Base-by-base conservation (phyloP, 2,113 vertebrate species). In the Urocynchramus pylzowi region DNA sequence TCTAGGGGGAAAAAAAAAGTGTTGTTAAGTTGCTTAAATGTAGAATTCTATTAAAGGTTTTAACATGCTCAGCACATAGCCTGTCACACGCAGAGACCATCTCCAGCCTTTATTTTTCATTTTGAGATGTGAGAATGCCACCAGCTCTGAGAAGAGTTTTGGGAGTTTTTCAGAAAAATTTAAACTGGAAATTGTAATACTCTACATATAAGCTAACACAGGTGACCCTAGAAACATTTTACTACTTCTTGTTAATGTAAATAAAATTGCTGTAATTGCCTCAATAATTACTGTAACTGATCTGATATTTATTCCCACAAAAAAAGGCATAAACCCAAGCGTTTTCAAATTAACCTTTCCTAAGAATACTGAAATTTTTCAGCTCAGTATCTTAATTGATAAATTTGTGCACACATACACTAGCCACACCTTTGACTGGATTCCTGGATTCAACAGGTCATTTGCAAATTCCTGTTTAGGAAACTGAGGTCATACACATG, bases 1-100 rank as follows among this genome's bases (percentile, higher is more conserved):
- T 98, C 99, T 99, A 61, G 67, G 61, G 87, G 87, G 7, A 37
- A 90, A 73, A 76, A 80, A 82, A 70, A 71, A 44, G 49, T 28
- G 90, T 13, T 73, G n/a, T 61, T 74, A 33, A 44, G 4, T 27
- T 63, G n/a, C 39, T 56, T 80, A 24, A 90, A 49, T 57, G 27
- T 9, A 57, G 37, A 68, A 57, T 6, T 50, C 39, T 31, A 17
- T 16, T 69, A 24, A 49, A 60, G 8, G 9, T 52, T 81, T 82
- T 57, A 63, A 35, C 11, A 7, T 17, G n/a, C 47, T 92, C 33
- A 80, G 73, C 22, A 81, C 11, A 57, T 6, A 61, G 28, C 28
- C n/a, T 70, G 16, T 63, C 27, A 27, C 23, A 65, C 16, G 15
- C 27, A 80, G 17, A 78, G 9, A 41, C 8, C 33, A 59, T 45